phyloP scores from a whole-genome alignment of 2,888 invertebrate genomes.

The Hirudinaria manillensis region DNA sequence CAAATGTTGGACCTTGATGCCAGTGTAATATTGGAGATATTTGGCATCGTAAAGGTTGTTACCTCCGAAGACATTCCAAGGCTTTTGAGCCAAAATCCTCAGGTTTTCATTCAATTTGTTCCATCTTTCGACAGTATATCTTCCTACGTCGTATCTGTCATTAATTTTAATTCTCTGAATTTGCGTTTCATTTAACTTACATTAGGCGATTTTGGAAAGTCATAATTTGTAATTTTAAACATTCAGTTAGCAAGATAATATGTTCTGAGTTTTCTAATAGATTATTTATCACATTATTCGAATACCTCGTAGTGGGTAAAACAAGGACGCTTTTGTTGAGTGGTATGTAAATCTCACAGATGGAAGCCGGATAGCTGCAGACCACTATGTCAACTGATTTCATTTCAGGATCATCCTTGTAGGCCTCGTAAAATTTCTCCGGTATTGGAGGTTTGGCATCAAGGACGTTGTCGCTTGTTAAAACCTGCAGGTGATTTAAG shows the following conservation, averaged over 20 bases:
- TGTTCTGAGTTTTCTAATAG: no score
- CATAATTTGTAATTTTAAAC: no score
- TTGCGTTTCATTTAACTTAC: neutral
- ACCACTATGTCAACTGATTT: conserved; percentile 33
- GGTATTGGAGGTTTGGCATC: conserved; percentile 10
- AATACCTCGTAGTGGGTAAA: conserved; percentile 25
- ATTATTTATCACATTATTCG: no score
- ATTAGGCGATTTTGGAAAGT: neutral
- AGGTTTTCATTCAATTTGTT: conserved; percentile 35
- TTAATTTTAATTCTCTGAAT: neutral
- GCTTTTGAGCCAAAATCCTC: conserved; percentile 29
- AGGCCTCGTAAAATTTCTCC: conserved; percentile 29
- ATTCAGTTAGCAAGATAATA: no score
- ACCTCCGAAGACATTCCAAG: conserved; percentile 34
- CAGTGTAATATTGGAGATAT: conserved; percentile 23
- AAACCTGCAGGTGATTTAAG: neutral
- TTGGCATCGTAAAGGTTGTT: conserved; percentile 36
- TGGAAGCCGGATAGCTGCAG: conserved; percentile 32
- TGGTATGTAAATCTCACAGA: conserved; percentile 33
- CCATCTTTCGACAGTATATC: conserved; percentile 32
- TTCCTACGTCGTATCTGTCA: conserved; percentile 32
- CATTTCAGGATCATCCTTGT: conserved; percentile 31
- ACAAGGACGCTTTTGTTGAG: conserved; percentile 35
- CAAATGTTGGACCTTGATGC: conserved; percentile 19
- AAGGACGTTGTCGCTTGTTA: neutral